Evolutionary conservation across 2,888 invertebrate species (phyloP), one percentile per base, ranked within the genome.

Genomic region (Isoperla grammatica): DNA sequence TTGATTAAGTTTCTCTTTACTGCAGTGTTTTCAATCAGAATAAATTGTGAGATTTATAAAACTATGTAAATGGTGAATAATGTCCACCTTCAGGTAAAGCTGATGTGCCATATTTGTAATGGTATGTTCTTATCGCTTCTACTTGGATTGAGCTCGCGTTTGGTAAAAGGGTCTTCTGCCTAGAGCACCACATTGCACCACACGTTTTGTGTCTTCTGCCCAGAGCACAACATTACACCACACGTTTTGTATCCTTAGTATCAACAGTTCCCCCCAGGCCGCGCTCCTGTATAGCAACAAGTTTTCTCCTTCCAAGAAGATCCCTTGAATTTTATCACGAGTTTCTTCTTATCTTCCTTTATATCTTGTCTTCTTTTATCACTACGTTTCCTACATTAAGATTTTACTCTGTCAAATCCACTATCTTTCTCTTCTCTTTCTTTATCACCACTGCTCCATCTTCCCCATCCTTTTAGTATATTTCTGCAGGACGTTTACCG

Each of bases 341-440:
- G 5, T 53, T 37, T 3, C 12, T 35, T 39, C 39, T n/a, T 35
- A 53, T 53, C 53, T 39, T 17, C 15, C 53, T 39, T 53, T 50
- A 19, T 37, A 53, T 53, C 53, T 53, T 53, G 35, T 53, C 53
- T 53, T 53, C 53, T 39, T 49, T 29, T 13, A n/a, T 15, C 15
- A 6, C 39, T 19, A 9, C 53, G 39, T 53, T 53, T 22, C 15
- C 39, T 37, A 23, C 20, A 15, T 37, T 53, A 39, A 53, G 53
- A 35, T 37, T 39, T 17, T 19, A 39, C 53, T 37, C 53, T 35
- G 37, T 53, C 53, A 53, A 50, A 54, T 59, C 59, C 50, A 35
- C 54, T 54, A 42, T 54, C 35, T 59, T 43, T 45, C 54, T 54
- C n/a, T 54, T 53, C 59, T 19, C 37, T 29, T 54, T 19, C 58